Evolutionary conservation across 1,140 invertebrate species (phyloP).

Genomic region (Thalassaphorura encarpata): DNA sequence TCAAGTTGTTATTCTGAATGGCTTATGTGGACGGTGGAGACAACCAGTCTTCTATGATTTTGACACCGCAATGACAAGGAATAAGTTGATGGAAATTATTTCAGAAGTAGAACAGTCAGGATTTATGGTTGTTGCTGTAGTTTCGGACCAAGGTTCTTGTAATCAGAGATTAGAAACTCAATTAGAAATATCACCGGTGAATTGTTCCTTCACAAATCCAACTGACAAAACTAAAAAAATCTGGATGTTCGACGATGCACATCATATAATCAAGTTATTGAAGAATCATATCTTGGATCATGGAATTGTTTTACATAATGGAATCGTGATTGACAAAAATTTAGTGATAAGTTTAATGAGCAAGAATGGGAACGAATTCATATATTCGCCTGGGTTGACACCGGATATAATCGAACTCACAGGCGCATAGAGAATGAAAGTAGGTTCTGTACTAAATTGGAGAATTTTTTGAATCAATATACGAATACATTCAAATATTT

Average conservation of each 20-base stretch:
- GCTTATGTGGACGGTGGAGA: constrained; percentile 35
- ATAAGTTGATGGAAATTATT: constrained; percentile 23
- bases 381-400: constrained; percentile 11
- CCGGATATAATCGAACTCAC: constrained; percentile 4
- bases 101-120: constrained; percentile 10
- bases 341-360: constrained; percentile 7
- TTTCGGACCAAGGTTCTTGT: constrained; percentile 19
- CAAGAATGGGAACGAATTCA: constrained; percentile 6
- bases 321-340: constrained; percentile 5
- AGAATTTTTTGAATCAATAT: constrained; percentile 22
- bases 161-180: neutral
- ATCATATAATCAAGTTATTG: constrained; percentile 28
- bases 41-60: constrained; percentile 35
- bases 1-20: constrained; percentile 20
- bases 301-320: constrained; percentile 12
- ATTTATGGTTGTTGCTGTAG: constrained; percentile 20
- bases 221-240: constrained; percentile 10
- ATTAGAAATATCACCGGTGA: neutral
- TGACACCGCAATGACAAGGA: constrained; percentile 33
- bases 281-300: constrained; percentile 30
- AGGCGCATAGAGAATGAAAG: constrained; percentile 11
- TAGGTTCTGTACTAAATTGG: constrained; percentile 9
- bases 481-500: constrained; percentile 21
- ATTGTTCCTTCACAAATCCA: constrained; percentile 16
- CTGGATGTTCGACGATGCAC: constrained; percentile 24